phyloP scores from a whole-genome alignment of 2,888 invertebrate genomes.

The Tenthredo mesomela region DNA sequence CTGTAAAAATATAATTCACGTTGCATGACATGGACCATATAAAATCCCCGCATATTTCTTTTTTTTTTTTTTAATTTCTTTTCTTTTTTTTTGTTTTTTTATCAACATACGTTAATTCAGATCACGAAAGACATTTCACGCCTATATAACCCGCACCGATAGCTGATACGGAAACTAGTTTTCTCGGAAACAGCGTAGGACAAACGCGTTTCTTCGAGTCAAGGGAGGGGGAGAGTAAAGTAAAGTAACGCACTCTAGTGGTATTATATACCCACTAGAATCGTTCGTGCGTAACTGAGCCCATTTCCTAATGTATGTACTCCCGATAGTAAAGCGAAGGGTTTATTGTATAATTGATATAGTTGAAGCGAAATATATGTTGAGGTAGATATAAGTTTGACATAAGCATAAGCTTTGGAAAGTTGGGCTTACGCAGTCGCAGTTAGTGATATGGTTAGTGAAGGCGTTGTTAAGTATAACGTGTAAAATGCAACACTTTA shows the following conservation, averaged over 20 bases:
- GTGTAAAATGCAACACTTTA: constrained; percentile 62
- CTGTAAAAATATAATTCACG: neutral
- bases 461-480: constrained; percentile 3
- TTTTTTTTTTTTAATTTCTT: neutral
- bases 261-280: neutral
- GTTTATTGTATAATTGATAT: neutral
- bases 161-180: constrained; percentile 13
- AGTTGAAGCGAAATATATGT: neutral
- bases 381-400: neutral
- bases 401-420: no score
- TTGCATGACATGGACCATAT: neutral
- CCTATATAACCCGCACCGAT: neutral
- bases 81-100: no score
- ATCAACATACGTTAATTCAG: neutral
- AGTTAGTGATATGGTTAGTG: neutral
- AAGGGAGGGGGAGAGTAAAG: neutral
- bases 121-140: constrained; percentile 19
- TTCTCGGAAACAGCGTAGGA: constrained; percentile 10
- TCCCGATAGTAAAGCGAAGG: neutral
- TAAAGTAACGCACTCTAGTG: neutral
- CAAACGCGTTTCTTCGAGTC: constrained; percentile 18
- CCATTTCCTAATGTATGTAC: neutral
- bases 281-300: constrained; percentile 34
- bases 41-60: neutral
- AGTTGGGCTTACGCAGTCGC: neutral